Percentiles rank a stretch among this genome's conserved stretches.
phyloP scores from a whole-genome alignment of 30 jellyfish, hydroid and myxozoan species.

The Pseudorhiza aurosa region DNA sequence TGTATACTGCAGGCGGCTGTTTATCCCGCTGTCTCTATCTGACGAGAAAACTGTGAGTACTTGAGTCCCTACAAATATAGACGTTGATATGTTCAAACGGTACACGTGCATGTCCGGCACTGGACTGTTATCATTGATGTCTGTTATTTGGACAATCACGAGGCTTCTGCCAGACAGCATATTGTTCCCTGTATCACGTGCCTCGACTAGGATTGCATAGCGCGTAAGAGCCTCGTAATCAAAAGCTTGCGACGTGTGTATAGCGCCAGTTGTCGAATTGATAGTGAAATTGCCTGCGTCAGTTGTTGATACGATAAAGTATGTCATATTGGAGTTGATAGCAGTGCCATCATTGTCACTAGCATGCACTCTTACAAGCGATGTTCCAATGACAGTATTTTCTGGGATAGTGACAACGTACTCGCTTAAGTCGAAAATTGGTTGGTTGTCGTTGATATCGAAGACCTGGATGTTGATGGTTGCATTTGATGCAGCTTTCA shows the following conservation, averaged over 20 bases:
- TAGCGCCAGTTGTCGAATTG: conserved; percentile 56
- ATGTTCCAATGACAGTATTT: conserved; percentile 31
- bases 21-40: conserved; percentile 82
- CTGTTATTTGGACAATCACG: conserved; percentile 60
- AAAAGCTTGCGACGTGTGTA: conserved; percentile 33
- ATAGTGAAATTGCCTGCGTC: conserved; percentile 87
- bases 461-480: conserved; percentile 54
- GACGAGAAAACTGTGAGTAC: conserved; percentile 74
- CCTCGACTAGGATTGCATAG: conserved; percentile 76
- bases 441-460: conserved; percentile 92
- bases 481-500: conserved; percentile 38
- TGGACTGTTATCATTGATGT: conserved; percentile 84
- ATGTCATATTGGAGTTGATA: conserved; percentile 29
- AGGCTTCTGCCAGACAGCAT: conserved; percentile 70
- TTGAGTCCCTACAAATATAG: conserved; percentile 61
- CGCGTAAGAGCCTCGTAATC: conserved; percentile 60
- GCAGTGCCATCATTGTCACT: conserved; percentile 76
- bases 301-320: conserved; percentile 71
- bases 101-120: conserved; percentile 45
- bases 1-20: conserved; percentile 58
- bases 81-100: conserved; percentile 51
- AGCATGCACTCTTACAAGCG: conserved; percentile 80
- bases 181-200: conserved; percentile 75
- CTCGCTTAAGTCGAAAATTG: conserved; percentile 69
- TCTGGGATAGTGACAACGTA: conserved; percentile 60